A percentile compares a stretch with the other conserved stretches of the same genome.
These are phyloP conservation scores for Axea sp. DNA, from an alignment of 2,888 invertebrate genomes.

Conservation along the genomic window DNA sequence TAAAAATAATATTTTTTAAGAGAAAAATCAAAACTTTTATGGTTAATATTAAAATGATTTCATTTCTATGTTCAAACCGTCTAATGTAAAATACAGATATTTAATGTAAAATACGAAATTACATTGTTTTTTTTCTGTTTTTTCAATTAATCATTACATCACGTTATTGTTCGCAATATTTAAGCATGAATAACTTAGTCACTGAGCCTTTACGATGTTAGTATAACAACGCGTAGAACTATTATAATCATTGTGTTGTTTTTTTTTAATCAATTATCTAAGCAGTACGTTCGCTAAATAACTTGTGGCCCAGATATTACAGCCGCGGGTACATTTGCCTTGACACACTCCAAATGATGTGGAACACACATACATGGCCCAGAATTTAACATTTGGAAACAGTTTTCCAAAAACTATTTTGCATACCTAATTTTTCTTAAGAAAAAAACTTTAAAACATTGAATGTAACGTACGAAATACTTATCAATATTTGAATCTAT, in stretches of 20 bases:
- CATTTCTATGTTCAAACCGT: no score
- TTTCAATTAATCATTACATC: slow-evolving; percentile 29
- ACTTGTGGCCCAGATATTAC: slow-evolving; percentile 45
- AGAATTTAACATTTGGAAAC: slow-evolving; percentile 26
- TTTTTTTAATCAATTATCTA: slow-evolving; percentile 55
- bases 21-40: no score
- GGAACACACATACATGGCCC: slow-evolving; percentile 21
- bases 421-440: no score
- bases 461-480: no score
- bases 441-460: no score
- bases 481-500: no score
- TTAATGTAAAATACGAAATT: no score
- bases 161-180: slow-evolving; percentile 23
- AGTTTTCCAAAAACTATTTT: slow-evolving; percentile 9
- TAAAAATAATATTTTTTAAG: no score
- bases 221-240: slow-evolving; percentile 27
- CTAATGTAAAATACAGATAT: no score
- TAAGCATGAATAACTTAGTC: slow-evolving; percentile 29
- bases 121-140: slow-evolving; percentile 52
- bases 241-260: slow-evolving; percentile 31
- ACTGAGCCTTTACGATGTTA: slow-evolving; percentile 20
- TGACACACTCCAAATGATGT: slow-evolving; percentile 44
- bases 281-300: slow-evolving; percentile 42
- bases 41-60: no score
- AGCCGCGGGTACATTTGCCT: slow-evolving; percentile 45